phyloP scores from a whole-genome alignment of 1,140 invertebrate species.

The Trissolcus basalis region DNA sequence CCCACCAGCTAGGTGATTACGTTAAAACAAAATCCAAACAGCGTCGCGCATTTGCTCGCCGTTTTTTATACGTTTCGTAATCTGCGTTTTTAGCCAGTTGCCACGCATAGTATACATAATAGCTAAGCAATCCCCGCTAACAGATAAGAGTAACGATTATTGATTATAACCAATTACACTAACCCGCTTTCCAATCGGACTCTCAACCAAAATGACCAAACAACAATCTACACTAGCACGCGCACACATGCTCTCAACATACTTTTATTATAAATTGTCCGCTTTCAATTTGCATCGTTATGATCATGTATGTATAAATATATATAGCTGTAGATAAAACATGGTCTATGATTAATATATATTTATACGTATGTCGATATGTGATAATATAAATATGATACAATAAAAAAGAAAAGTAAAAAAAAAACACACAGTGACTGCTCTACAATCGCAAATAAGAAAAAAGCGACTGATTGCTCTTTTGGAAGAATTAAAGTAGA shows the following conservation, averaged over 20 bases:
- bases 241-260: not conserved
- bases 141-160: constrained; percentile 37
- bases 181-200: constrained; percentile 26
- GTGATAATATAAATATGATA: constrained; percentile 11
- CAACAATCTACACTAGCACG: not conserved
- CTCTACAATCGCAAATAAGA: constrained; percentile 12
- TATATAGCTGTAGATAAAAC: no score
- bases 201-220: not conserved
- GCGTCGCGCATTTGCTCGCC: constrained; percentile 67
- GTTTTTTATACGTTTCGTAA: constrained; percentile 57
- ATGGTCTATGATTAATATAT: no score
- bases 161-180: constrained; percentile 25
- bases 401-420: constrained; percentile 8
- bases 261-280: not conserved
- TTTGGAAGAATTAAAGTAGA: constrained; percentile 19
- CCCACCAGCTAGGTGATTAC: constrained; percentile 79
- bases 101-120: constrained; percentile 26
- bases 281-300: constrained; percentile 20
- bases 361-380: not conserved
- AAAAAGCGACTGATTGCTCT: constrained; percentile 5
- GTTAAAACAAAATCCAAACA: constrained; percentile 71
- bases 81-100: constrained; percentile 35
- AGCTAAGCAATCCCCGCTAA: constrained; percentile 32
- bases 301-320: constrained; percentile 2
- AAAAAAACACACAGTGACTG: constrained; percentile 45